Evolutionary conservation across 92 coral and sea anemone species (phyloP), one percentile per base, ranked within the genome.

Genomic region (Epizoanthus stellaris): DNA sequence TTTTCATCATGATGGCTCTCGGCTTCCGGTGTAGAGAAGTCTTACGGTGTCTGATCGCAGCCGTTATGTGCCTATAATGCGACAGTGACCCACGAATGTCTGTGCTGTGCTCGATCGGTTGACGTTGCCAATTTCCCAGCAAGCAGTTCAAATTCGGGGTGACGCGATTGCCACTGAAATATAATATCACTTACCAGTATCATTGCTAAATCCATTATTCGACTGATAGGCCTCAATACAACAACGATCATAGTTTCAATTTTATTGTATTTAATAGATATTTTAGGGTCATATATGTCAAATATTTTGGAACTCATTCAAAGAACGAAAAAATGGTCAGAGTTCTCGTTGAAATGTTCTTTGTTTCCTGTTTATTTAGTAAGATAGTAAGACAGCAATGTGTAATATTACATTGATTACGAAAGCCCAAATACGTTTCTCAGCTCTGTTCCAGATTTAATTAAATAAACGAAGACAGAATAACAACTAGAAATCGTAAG

Each of bases 121-220:
- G n/a, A n/a, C 0, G 77, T 73, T 20, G 59, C 60, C 47, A 21
- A 73, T 38, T 30, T 30, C 82, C 52, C 82, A 76, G 82, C 82
- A 60, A 53, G 62, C 20, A 34, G 82, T 23, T 76, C 82, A 76
- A 39, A 58, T 76, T 60, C 82, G 62, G 82, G 40, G 34, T 57
- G 57, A 64, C 38, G 80, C 30, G 68, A 63, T 6, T 79, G 72
- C 64, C 83, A 79, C 19, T 63, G 83, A 64, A 79, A 79, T 23
- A 63, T 34, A 42, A 79, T 42, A 79, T 71, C 23, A 20, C 25
- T 76, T 42, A 79, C 83, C 23, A 20, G 30, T 76, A 60, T 76
- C 72, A 42, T 64, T 79, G 83, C 83, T 49, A 79, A 79, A 63
- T 47, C 36, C 23, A 61, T 77, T 77, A 43, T 77, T 77, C 40